Evolutionary conservation across 2,888 invertebrate species (phyloP), one percentile per base, ranked within the genome.

Genomic region (Andrena haemorrhoa): DNA sequence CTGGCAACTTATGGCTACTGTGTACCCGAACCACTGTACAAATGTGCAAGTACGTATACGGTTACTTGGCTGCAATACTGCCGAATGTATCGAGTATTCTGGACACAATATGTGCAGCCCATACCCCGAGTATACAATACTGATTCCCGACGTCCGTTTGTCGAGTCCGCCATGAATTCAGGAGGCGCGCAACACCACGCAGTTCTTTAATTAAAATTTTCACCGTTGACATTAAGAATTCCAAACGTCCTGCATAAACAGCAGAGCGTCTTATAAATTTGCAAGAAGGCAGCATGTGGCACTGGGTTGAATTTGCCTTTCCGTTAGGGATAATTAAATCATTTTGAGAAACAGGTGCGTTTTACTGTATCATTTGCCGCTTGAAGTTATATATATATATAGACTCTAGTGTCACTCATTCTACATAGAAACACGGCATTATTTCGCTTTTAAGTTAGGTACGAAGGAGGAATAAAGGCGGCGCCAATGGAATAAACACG

Each of bases 401-500:
- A 68, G 35, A 26, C 31, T 16, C 8, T 16, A 47, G 41, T 70
- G 35, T 58, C 47, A 3, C 56, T 31, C 10, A n/a, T n/a, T n/a
- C n/a, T n/a, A 6, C 26, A 20, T 6, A 3, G 35, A 41, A 26
- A 29, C 41, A 35, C 31, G 65, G 53, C 29, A 12, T 60, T 23
- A 49, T 56, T 29, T 56, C 31, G 68, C 53, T 71, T 76, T 64
- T 49, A 47, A 49, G 60, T 69, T 80, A 56, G 61, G 60, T 66
- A 35, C 33, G 68, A 71, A 63, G 56, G 71, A 68, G 75, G 56
- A 81, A 84, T 72, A 85, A 81, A 82, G 86, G 82, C 82, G 68
- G 51, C 23, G 49, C 75, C 75, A 70, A 81, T 83, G 82, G 88
- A 89, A 85, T 88, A 90, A 90, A 89, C 88, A 86, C 56, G 64